These are phyloP conservation scores for Drosophila rubida DNA, from an alignment of 2,888 invertebrate genomes.

Conservation along the genomic window DNA sequence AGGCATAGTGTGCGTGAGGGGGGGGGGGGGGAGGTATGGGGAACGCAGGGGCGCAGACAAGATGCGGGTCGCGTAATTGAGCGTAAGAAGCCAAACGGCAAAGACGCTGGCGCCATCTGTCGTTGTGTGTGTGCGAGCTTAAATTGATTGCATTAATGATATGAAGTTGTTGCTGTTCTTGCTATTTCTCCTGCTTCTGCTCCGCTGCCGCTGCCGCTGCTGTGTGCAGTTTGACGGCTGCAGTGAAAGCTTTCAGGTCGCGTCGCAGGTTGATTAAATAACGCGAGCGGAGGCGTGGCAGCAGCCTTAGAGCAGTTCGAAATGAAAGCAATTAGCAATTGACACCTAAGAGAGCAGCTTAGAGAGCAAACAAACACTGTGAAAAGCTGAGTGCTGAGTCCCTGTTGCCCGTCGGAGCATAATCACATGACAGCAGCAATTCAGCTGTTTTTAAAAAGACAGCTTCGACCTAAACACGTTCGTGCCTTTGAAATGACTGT, in stretches of 20 bases:
- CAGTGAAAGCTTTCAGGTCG: conserved; percentile 49
- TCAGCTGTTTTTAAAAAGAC: neutral
- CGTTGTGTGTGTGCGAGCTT: conserved; percentile 23
- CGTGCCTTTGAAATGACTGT: neutral
- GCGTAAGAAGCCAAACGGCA: conserved; percentile 49
- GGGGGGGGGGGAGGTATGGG: neutral
- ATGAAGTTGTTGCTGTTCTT: conserved; percentile 42
- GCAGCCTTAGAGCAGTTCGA: conserved; percentile 13
- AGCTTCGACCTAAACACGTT: neutral
- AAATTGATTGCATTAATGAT: conserved; percentile 61
- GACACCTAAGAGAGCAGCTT: conserved; percentile 42
- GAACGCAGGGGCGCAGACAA: neutral
- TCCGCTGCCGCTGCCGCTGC: conserved; percentile 2
- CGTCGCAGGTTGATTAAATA: conserved; percentile 44
- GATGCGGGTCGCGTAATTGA: conserved; percentile 51
- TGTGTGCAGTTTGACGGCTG: conserved; percentile 30
- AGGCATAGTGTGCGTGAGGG: neutral
- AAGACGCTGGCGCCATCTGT: conserved; percentile 56
- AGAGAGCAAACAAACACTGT: conserved; percentile 19
- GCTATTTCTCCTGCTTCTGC: neutral
- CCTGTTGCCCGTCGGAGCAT: neutral
- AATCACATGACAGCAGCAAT: neutral
- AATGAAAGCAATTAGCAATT: conserved; percentile 53
- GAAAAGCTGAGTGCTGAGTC: neutral
- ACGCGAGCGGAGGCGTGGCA: conserved; percentile 15